Evolutionary conservation across 2,888 invertebrate genomes (phyloP).

Genomic region (Aspidapion aeneum): DNA sequence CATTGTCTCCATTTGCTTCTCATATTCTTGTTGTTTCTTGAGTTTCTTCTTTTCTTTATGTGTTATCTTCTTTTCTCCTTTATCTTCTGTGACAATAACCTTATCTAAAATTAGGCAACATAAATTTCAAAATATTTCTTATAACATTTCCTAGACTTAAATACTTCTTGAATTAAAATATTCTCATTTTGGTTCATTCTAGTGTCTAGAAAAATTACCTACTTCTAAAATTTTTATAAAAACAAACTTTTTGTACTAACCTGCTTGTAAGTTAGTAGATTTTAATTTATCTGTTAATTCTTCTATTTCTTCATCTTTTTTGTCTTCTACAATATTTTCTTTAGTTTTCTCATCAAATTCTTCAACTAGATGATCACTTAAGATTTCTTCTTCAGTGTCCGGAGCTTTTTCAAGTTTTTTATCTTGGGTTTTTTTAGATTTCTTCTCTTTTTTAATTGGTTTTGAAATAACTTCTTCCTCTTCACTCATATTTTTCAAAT

Average conservation of each 20-base stretch:
- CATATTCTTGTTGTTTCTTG: slow-evolving; percentile 86
- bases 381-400: neutral
- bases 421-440: neutral
- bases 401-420: neutral
- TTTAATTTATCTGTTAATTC: neutral
- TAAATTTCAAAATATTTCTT: too few species aligned
- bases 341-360: neutral
- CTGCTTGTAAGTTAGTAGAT: too few species aligned
- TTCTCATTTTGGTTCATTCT: too few species aligned
- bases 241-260: too few species aligned
- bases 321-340: neutral
- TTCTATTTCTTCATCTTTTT: neutral
- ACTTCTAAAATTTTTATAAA: too few species aligned
- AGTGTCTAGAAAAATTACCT: too few species aligned
- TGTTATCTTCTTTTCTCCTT: slow-evolving; percentile 75
- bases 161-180: too few species aligned
- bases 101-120: too few species aligned
- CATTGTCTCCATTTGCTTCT: slow-evolving; percentile 80
- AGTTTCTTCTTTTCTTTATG: slow-evolving; percentile 91
- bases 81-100: slow-evolving; percentile 15
- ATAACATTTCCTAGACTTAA: too few species aligned
- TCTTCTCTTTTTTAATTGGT: neutral
- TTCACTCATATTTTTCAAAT: too few species aligned
- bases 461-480: neutral
- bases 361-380: neutral